These are phyloP conservation scores for Synergus laeviventris DNA, from an alignment of 2,888 invertebrate species.

Conservation along the genomic window DNA sequence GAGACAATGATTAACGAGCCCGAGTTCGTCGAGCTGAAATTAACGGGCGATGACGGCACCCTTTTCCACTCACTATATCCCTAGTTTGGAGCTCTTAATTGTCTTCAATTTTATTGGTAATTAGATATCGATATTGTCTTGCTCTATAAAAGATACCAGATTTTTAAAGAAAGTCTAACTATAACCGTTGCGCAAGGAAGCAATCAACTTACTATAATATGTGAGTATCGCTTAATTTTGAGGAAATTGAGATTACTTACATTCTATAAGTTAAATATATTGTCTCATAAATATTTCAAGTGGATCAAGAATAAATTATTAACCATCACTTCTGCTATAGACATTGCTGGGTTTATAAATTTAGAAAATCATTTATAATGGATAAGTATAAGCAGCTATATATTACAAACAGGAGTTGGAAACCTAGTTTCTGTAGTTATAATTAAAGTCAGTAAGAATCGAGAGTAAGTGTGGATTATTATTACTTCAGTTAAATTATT, in stretches of 20 bases:
- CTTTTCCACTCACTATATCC: background rate
- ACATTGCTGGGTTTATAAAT: too few relatives aligned
- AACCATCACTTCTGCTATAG: background rate
- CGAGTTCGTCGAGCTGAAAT: conserved; percentile 9
- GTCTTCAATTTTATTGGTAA: background rate
- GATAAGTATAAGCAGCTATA: too few relatives aligned
- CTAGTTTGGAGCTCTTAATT: background rate
- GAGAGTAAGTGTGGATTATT: too few relatives aligned
- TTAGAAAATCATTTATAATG: background rate
- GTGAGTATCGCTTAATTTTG: background rate
- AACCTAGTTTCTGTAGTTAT: too few relatives aligned
- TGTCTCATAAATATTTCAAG: conserved; percentile 22
- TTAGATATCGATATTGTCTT: background rate
- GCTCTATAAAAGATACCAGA: background rate
- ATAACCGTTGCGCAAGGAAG: background rate
- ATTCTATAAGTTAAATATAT: too few relatives aligned
- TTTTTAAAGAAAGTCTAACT: background rate
- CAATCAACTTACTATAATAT: background rate
- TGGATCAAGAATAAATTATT: background rate
- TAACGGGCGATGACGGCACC: conserved; percentile 25
- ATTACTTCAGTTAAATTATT: too few relatives aligned
- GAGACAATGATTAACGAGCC: conserved; percentile 36
- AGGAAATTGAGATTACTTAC: too few relatives aligned
- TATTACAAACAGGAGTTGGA: background rate
- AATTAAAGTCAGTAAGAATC: too few relatives aligned